Conservation (phyloP, 1,140 invertebrate species). For the Neoseiulus cucumeris region DNA sequence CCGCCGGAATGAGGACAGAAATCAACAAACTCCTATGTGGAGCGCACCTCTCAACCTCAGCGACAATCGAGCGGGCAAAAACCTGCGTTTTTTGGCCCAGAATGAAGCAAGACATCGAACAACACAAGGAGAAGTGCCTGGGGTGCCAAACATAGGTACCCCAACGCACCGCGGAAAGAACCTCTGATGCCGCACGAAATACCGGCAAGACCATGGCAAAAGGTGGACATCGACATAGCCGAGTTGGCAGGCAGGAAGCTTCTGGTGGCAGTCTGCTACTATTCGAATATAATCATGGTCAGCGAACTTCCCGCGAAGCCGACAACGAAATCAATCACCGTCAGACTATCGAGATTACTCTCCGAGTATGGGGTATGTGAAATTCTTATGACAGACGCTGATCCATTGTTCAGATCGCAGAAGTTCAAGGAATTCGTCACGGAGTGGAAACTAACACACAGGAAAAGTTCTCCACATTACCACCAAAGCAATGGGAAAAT, state of each 20-base stretch:
- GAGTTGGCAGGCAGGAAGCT: not conserved
- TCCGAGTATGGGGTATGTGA: too few relatives aligned
- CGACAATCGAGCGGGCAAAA: not conserved
- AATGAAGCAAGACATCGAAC: not conserved
- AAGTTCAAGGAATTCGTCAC: too few relatives aligned
- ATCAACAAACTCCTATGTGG: not conserved
- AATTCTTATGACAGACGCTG: too few relatives aligned
- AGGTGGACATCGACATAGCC: not conserved
- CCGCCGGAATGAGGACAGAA: not conserved
- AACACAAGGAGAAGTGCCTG: not conserved
- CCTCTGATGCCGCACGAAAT: not conserved
- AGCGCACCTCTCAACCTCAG: not conserved
- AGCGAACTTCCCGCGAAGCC: too few relatives aligned
- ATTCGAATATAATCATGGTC: too few relatives aligned
- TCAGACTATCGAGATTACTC: too few relatives aligned
- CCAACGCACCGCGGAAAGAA: not conserved
- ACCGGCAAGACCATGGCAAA: not conserved
- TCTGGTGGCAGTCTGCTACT: not conserved
- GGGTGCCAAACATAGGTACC: not conserved
- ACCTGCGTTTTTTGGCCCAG: not conserved
- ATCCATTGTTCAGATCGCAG: too few relatives aligned
- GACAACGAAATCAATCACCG: too few relatives aligned
- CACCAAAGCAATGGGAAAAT: too few relatives aligned
- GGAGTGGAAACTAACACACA: too few relatives aligned
- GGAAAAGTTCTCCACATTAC: too few relatives aligned